Evolutionary conservation across 1,140 invertebrate species (phyloP), one percentile per base, ranked within the genome.

Genomic region (Choristoneura fumiferana): DNA sequence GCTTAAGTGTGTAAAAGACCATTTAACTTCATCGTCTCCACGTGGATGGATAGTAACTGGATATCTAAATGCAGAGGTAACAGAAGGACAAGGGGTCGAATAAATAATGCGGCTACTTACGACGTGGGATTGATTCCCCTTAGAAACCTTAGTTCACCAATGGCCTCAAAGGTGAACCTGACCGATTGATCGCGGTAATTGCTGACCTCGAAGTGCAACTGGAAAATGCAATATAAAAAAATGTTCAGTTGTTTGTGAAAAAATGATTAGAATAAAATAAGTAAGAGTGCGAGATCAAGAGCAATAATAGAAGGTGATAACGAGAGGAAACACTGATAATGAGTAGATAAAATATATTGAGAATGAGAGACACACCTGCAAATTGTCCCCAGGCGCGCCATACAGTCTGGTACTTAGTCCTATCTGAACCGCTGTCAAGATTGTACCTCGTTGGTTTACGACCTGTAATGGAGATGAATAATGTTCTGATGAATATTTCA

Each of bases 201-300:
- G 0, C 91, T 92, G 4, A 92, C 90, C 78, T 92, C 91, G 62
- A 91, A 92, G 17, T 91, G 81, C 17, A 90, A 63, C 85, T 90
- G 71, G 35, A 80, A 80, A 40, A n/a, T 37, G n/a, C 35, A n/a
- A 45, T 53, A 36, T 4, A 45, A 17, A 17, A 18, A 29, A 29
- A 29, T 29, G 22, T 29, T 3, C 22, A 29, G 22, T 3, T 3
- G 22, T 3, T 29, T 29, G 6, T 3, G 22, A 29, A 29, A 38
- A 37, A 13, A n/a, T n/a, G n/a, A n/a, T n/a, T n/a, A n/a, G n/a
- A n/a, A n/a, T n/a, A n/a, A n/a, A n/a, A n/a, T n/a, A n/a, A n/a
- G n/a, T n/a, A n/a, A n/a, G n/a, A n/a, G n/a, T n/a, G n/a, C n/a
- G n/a, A n/a, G n/a, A n/a, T n/a, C n/a, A n/a, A n/a, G n/a, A n/a